A percentile compares a stretch with the other conserved stretches of the same genome.
These are phyloP conservation scores for Brassicogethes aeneus DNA, from an alignment of 2,888 invertebrate genomes.

Conservation along the genomic window DNA sequence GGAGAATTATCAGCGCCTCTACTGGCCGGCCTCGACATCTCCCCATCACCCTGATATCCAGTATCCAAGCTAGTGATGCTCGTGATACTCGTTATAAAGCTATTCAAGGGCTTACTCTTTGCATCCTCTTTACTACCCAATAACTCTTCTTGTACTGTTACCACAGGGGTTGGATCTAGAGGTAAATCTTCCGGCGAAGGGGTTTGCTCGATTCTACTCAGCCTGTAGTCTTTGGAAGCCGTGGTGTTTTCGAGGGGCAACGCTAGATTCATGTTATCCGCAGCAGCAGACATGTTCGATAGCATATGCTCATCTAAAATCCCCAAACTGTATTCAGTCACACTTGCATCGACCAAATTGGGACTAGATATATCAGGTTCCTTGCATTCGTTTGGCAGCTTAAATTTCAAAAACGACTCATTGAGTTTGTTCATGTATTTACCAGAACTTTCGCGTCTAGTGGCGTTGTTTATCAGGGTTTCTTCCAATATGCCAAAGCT, in stretches of 20 bases:
- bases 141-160: slow-evolving; percentile 40
- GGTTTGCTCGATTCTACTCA: slow-evolving; percentile 60
- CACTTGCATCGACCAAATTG: slow-evolving; percentile 28
- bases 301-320: slow-evolving; percentile 54
- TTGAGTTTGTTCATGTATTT: neutral
- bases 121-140: slow-evolving; percentile 53
- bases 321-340: slow-evolving; percentile 35
- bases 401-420: neutral
- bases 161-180: slow-evolving; percentile 58
- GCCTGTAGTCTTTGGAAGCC: slow-evolving; percentile 39
- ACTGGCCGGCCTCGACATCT: slow-evolving; percentile 80
- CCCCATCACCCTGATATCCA: slow-evolving; percentile 90
- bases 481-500: neutral
- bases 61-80: slow-evolving; percentile 86
- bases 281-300: slow-evolving; percentile 45
- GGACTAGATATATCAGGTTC: slow-evolving; percentile 28
- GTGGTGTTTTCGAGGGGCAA: slow-evolving; percentile 40
- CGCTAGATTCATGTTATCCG: slow-evolving; percentile 49
- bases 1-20: slow-evolving; percentile 70
- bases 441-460: neutral
- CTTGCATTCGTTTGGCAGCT: slow-evolving; percentile 11
- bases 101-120: slow-evolving; percentile 46
- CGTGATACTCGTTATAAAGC: slow-evolving; percentile 81
- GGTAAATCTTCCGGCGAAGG: slow-evolving; percentile 81
- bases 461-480: neutral